Conservation (phyloP, 2,888 invertebrate genomes). For the Drosophila pseudotalamancana region DNA sequence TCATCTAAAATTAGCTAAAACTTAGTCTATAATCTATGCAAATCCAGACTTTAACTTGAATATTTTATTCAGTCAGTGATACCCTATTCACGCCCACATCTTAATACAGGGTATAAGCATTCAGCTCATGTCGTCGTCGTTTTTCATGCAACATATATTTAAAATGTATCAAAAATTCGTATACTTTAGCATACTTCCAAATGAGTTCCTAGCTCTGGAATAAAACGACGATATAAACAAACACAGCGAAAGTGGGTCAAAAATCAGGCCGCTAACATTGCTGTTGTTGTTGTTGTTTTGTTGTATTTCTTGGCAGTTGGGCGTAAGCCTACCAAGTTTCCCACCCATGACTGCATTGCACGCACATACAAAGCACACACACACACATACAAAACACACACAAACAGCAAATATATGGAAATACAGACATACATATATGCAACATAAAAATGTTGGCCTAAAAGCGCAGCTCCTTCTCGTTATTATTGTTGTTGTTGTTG, state of each 20-base stretch:
- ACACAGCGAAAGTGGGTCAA: slow-evolving; percentile 59
- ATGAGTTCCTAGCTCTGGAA: slow-evolving; percentile 26
- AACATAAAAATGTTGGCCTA: slow-evolving; percentile 47
- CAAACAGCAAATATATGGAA: slow-evolving; percentile 1
- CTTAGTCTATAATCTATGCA: no score
- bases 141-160: slow-evolving; percentile 1
- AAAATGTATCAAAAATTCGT: slow-evolving; percentile 5
- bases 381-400: neutral
- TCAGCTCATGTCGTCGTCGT: neutral
- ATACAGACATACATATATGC: slow-evolving; percentile 12
- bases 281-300: slow-evolving; percentile 28
- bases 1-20: neutral
- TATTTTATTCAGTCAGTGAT: neutral
- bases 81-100: no score
- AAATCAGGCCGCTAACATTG: slow-evolving; percentile 65
- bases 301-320: slow-evolving; percentile 28
- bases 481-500: no score
- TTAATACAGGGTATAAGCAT: neutral
- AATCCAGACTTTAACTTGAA: no score
- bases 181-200: slow-evolving; percentile 18
- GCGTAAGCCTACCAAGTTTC: slow-evolving; percentile 15
- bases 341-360: slow-evolving; percentile 46
- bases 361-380: slow-evolving; percentile 40
- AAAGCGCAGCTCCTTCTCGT: slow-evolving; percentile 54
- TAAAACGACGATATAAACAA: slow-evolving; percentile 54